Evolutionary conservation across 2,797 vertebrate genomes (phyloP).

Genomic region (Orestias chungarensis): DNA sequence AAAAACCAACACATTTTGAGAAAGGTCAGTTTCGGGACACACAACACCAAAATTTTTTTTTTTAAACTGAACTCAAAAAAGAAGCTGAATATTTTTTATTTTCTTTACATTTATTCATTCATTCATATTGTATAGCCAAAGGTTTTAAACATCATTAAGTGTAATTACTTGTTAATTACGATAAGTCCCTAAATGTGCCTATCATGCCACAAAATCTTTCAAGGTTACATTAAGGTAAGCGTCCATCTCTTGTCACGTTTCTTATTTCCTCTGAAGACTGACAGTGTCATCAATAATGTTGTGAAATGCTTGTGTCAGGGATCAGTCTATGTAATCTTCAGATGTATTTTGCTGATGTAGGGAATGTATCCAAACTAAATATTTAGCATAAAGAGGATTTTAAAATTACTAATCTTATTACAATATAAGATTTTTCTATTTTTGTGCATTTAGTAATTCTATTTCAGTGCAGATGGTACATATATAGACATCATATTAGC

Average conservation of each 20-base stretch:
- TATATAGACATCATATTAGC: neutral
- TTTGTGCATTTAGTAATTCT: neutral
- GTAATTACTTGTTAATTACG: neutral
- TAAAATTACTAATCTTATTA: neutral
- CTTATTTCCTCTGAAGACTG: neutral
- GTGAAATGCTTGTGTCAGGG: neutral
- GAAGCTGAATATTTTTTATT: too few species aligned
- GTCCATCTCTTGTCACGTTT: neutral
- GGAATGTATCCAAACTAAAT: neutral
- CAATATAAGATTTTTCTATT: neutral
- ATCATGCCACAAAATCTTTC: too few species aligned
- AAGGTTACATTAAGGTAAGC: neutral
- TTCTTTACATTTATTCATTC: too few species aligned
- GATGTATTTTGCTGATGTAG: neutral
- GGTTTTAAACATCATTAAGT: neutral
- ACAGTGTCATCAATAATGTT: neutral
- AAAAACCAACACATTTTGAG: neutral
- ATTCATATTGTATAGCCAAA: too few species aligned
- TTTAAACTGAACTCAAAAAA: too few species aligned
- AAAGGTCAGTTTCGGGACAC: neutral
- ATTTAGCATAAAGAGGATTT: neutral
- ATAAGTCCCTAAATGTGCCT: too few species aligned
- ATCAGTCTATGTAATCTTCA: neutral
- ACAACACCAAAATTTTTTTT: too few species aligned
- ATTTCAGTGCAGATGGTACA: neutral